These are phyloP conservation scores for Polyploca ridens DNA, from an alignment of 2,888 invertebrate genomes.

Conservation along the genomic window DNA sequence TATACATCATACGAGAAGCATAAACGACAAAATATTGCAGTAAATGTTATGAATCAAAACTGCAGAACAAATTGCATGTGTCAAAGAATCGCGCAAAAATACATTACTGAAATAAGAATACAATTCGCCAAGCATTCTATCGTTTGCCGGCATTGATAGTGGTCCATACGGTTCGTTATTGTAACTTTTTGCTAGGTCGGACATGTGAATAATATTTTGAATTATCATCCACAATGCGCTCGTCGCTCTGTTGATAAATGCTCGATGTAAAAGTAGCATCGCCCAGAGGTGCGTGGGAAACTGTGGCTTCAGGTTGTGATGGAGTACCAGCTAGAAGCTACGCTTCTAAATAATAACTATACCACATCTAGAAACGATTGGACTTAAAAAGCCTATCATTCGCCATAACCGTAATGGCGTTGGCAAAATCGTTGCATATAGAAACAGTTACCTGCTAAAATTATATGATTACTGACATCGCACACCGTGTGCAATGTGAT, in stretches of 20 bases:
- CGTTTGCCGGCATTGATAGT: too few species aligned
- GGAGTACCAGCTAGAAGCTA: constrained; percentile 11
- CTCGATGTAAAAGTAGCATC: constrained; percentile 17
- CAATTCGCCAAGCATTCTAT: too few species aligned
- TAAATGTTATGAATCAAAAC: too few species aligned
- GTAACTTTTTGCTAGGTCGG: too few species aligned
- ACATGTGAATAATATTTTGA: constrained; percentile 1
- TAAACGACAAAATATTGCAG: too few species aligned
- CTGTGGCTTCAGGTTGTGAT: constrained; percentile 19
- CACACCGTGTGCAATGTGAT: neutral
- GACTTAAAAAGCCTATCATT: neutral
- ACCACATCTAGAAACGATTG: neutral
- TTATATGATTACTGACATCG: neutral
- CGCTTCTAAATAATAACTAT: constrained; percentile 16
- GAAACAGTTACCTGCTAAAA: neutral
- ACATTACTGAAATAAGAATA: too few species aligned
- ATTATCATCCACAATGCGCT: constrained; percentile 44
- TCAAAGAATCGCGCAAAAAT: too few species aligned
- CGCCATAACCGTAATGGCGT: too few species aligned
- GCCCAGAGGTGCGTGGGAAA: constrained; percentile 17
- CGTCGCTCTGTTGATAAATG: constrained; percentile 15
- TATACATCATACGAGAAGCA: too few species aligned
- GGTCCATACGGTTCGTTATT: too few species aligned
- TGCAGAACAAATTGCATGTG: too few species aligned
- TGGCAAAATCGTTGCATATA: too few species aligned